phyloP scores from a whole-genome alignment of 2,797 vertebrate genomes.

The Aselliscus stoliczkanus region DNA sequence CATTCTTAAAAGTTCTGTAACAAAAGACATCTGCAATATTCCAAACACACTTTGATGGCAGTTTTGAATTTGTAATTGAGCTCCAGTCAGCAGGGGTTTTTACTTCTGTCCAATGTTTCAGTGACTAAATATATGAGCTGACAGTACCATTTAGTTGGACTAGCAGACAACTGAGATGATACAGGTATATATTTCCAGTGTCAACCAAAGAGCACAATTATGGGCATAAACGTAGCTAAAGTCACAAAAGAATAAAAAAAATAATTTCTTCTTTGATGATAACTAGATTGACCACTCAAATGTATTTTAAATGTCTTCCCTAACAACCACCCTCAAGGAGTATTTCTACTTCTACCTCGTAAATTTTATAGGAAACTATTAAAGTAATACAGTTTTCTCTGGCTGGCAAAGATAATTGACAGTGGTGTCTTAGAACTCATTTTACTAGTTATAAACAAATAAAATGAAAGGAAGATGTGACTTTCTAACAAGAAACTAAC shows the following conservation, averaged over 20 bases:
- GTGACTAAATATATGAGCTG: not conserved
- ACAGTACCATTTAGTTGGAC: not conserved
- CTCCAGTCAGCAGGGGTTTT: not conserved
- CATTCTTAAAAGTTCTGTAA: not conserved
- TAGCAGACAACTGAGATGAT: not conserved
- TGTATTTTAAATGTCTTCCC: constrained; percentile 29
- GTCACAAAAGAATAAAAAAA: constrained; percentile 6
- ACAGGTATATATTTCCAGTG: not conserved
- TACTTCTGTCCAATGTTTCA: constrained; percentile 21
- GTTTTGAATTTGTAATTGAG: not conserved
- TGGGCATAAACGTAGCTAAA: constrained; percentile 36
- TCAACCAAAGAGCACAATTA: not conserved
- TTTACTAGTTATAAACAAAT: constrained; percentile 10
- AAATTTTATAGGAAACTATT: not conserved
- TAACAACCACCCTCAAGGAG: not conserved
- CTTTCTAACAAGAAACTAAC: not conserved
- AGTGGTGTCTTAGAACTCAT: not conserved
- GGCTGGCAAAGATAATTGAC: not conserved
- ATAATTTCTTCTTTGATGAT: constrained; percentile 37
- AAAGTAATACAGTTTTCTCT: not conserved
- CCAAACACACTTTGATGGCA: not conserved
- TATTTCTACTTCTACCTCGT: not conserved
- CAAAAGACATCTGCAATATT: not conserved
- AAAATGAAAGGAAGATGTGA: not conserved
- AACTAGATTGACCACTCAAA: constrained; percentile 1